Percentiles rank a stretch among this genome's conserved stretches.
These are phyloP conservation scores for Barypeithes pellucidus DNA, from an alignment of 2,888 invertebrate genomes.

Conservation along the genomic window DNA sequence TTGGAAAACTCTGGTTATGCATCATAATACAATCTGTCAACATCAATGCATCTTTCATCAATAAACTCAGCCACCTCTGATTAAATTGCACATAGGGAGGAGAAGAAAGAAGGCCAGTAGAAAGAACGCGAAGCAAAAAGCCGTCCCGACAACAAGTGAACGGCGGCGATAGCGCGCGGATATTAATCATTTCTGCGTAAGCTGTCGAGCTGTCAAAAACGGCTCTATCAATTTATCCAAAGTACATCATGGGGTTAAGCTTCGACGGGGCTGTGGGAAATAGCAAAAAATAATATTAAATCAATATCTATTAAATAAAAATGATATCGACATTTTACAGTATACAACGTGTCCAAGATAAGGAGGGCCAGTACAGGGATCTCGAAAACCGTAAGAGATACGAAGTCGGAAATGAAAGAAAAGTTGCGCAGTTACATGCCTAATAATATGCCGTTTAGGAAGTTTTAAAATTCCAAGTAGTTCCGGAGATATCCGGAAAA, in stretches of 20 bases:
- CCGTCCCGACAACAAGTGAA: constrained; percentile 42
- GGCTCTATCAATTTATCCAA: constrained; percentile 38
- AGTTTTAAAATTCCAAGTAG: too few species aligned
- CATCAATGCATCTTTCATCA: constrained; percentile 30
- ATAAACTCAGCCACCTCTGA: constrained; percentile 30
- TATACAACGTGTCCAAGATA: too few species aligned
- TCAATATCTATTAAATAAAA: background rate
- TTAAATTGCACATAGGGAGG: constrained; percentile 32
- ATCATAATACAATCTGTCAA: constrained; percentile 18
- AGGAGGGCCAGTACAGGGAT: too few species aligned
- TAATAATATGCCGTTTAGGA: too few species aligned
- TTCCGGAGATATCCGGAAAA: too few species aligned
- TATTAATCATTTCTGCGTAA: constrained; percentile 35
- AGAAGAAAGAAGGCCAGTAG: constrained; percentile 16
- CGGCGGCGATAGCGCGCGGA: constrained; percentile 21
- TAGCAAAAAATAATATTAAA: constrained; percentile 14
- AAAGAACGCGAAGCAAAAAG: constrained; percentile 37
- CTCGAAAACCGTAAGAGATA: too few species aligned
- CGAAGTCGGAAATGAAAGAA: too few species aligned
- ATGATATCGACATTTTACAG: too few species aligned
- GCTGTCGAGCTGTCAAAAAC: constrained; percentile 42
- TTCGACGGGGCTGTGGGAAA: constrained; percentile 8
- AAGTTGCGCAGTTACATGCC: too few species aligned
- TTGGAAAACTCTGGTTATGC: background rate
- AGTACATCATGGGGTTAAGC: constrained; percentile 21